These are phyloP conservation scores for Chaetodon trifascialis DNA, from an alignment of 2,113 vertebrate genomes.

Conservation along the genomic window DNA sequence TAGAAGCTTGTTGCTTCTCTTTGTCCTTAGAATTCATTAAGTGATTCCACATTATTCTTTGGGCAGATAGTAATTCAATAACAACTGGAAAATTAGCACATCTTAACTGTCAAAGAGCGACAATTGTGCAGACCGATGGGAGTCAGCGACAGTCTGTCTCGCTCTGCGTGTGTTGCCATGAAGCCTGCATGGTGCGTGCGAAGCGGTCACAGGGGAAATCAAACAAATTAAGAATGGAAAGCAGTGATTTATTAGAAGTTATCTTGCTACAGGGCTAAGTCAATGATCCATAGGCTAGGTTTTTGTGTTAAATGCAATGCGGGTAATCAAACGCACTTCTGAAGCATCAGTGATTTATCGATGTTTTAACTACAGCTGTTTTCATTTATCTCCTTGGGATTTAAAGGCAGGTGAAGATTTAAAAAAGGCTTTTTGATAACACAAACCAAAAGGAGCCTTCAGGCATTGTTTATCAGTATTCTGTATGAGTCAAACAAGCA, in stretches of 20 bases:
- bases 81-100: neutral
- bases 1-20: neutral
- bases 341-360: too few species aligned
- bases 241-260: slow-evolving; percentile 11
- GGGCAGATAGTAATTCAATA: neutral
- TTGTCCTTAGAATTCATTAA: neutral
- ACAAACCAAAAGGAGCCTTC: neutral
- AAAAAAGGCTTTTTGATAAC: neutral
- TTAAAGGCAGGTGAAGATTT: neutral
- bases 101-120: neutral
- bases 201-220: slow-evolving; percentile 45
- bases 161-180: neutral
- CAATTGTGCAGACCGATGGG: too few species aligned
- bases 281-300: slow-evolving; percentile 40
- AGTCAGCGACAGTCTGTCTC: neutral
- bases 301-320: slow-evolving; percentile 17
- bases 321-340: neutral
- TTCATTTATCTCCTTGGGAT: neutral
- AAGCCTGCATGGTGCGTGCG: neutral
- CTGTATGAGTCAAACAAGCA: neutral
- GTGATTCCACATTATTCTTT: slow-evolving; percentile 16
- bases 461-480: slow-evolving; percentile 4
- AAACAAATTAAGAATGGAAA: slow-evolving; percentile 17
- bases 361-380: neutral
- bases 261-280: slow-evolving; percentile 4